These are phyloP conservation scores for Delia radicum DNA, from an alignment of 1,140 invertebrate genomes.

Conservation along the genomic window DNA sequence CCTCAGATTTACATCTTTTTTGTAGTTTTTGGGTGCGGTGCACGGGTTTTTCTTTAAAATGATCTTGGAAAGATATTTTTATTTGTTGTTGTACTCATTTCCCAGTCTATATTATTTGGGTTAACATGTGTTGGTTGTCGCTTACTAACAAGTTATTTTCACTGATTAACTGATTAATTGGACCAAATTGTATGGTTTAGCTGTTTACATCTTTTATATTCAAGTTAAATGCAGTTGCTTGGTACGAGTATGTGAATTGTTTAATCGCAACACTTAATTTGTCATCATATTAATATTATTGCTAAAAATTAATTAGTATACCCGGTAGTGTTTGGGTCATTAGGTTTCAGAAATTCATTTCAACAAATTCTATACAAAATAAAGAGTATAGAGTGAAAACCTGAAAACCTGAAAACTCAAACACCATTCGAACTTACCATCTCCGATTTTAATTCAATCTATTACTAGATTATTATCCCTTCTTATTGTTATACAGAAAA, in stretches of 20 bases:
- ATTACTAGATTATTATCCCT: no score
- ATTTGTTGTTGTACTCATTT: not conserved
- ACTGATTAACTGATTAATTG: conserved; percentile 24
- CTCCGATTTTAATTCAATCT: no score
- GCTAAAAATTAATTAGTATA: not conserved
- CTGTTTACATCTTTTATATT: not conserved
- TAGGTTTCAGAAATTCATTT: no score
- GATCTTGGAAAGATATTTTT: not conserved
- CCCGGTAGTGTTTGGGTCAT: not conserved
- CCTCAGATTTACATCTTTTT: not conserved
- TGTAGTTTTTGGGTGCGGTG: not conserved
- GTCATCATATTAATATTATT: conserved; percentile 20
- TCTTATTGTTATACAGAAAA: no score
- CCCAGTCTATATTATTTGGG: conserved; percentile 15
- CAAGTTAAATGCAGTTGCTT: not conserved
- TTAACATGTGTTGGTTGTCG: conserved; percentile 22
- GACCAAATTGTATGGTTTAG: conserved; percentile 19
- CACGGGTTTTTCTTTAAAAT: not conserved
- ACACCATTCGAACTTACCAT: no score
- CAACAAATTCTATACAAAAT: no score
- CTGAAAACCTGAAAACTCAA: no score
- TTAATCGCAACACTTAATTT: conserved; percentile 16
- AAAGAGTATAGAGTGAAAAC: no score
- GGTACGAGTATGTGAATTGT: conserved; percentile 1
- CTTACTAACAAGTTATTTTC: conserved; percentile 21